phyloP scores from a whole-genome alignment of 1,140 invertebrate genomes.

The Heliothis subflexa region DNA sequence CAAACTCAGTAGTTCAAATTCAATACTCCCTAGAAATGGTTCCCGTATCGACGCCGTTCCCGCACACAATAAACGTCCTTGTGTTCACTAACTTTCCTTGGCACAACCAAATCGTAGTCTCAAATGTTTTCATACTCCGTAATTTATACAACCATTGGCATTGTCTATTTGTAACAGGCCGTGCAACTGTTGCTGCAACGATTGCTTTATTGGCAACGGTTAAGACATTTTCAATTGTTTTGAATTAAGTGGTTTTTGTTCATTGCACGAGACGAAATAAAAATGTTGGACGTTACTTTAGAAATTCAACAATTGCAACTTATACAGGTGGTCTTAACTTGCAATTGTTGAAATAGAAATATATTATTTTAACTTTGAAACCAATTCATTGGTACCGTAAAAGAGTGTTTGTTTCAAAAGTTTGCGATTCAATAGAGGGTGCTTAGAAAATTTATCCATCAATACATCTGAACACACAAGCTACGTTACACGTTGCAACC shows the following conservation, averaged over 20 bases:
- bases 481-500: background rate
- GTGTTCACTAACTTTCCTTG: constrained; percentile 50
- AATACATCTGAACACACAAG: background rate
- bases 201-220: constrained; percentile 50
- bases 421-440: too few relatives aligned
- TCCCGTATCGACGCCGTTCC: background rate
- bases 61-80: constrained; percentile 15
- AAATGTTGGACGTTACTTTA: too few relatives aligned
- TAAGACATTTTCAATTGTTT: constrained; percentile 45
- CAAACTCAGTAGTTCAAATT: too few relatives aligned
- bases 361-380: too few relatives aligned
- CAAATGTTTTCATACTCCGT: constrained; percentile 61
- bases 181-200: constrained; percentile 52
- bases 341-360: too few relatives aligned
- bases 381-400: too few relatives aligned
- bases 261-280: too few relatives aligned
- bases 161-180: constrained; percentile 55
- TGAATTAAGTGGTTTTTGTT: constrained; percentile 10
- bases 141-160: constrained; percentile 64
- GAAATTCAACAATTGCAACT: too few relatives aligned
- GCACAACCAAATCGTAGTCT: constrained; percentile 59
- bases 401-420: too few relatives aligned
- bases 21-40: too few relatives aligned
- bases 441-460: background rate
- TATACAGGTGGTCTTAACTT: too few relatives aligned